Conservation (phyloP, 1,140 invertebrate species). For the Diabrotica virgifera region DNA sequence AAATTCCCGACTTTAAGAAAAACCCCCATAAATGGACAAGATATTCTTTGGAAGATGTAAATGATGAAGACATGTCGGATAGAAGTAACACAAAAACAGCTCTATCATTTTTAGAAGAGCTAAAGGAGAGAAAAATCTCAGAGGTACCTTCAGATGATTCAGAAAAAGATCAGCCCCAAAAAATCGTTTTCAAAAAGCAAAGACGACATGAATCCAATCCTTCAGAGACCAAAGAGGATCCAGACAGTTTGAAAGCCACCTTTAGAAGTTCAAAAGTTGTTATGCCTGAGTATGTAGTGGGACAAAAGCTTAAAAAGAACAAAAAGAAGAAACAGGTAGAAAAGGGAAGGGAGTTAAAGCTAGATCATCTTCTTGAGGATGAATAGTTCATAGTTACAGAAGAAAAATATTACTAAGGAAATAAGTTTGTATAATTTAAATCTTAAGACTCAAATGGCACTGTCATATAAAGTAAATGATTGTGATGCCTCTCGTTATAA, state of each 20-base stretch:
- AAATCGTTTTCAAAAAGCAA: conserved; percentile 36
- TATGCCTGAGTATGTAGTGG: conserved; percentile 79
- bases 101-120: conserved; percentile 64
- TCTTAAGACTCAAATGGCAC: no score
- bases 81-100: conserved; percentile 69
- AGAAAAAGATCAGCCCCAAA: conserved; percentile 25
- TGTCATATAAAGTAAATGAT: no score
- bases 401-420: no score
- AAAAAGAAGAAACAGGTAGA: conserved; percentile 46
- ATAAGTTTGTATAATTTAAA: no score
- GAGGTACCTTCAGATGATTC: conserved; percentile 34
- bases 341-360: conserved; percentile 51
- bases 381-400: conserved; percentile 31
- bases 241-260: conserved; percentile 51
- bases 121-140: conserved; percentile 53
- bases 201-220: conserved; percentile 8
- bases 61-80: conserved; percentile 68
- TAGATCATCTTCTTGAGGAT: conserved; percentile 61
- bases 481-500: no score
- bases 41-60: conserved; percentile 70
- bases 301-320: conserved; percentile 57
- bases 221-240: conserved; percentile 36
- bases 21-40: conserved; percentile 77
- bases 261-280: conserved; percentile 67
- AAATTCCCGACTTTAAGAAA: conserved; percentile 64